phyloP scores from a whole-genome alignment of 2,113 vertebrate genomes.

The Onychostruthus taczanowskii region DNA sequence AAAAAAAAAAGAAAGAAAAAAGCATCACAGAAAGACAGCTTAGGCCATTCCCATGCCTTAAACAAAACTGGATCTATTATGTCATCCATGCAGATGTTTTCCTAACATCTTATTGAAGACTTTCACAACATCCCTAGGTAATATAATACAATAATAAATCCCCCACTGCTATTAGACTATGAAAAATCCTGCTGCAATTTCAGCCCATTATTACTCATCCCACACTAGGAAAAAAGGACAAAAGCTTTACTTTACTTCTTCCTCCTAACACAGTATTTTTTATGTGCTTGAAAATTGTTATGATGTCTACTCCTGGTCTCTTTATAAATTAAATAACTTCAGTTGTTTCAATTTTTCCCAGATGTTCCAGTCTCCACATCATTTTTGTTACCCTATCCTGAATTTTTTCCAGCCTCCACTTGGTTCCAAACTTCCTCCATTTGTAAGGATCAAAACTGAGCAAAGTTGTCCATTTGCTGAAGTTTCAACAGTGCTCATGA shows the following conservation, averaged over 20 bases:
- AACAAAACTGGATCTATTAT: not conserved
- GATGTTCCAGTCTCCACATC: not conserved
- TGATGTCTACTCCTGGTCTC: not conserved
- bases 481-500: not conserved
- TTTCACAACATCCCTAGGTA: not conserved
- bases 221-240: not conserved
- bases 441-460: not conserved
- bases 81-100: not conserved
- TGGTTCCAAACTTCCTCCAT: not conserved
- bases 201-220: not conserved
- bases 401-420: not conserved
- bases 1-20: not conserved
- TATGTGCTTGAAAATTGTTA: not conserved
- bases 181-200: not conserved
- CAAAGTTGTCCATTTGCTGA: not conserved
- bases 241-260: not conserved
- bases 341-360: not conserved
- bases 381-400: not conserved
- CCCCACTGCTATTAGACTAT: not conserved
- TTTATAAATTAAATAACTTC: not conserved
- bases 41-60: not conserved
- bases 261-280: not conserved
- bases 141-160: not conserved
- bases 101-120: not conserved
- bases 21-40: not conserved